phyloP scores from a whole-genome alignment of 2,888 invertebrate genomes.

The Orchestes rusci region DNA sequence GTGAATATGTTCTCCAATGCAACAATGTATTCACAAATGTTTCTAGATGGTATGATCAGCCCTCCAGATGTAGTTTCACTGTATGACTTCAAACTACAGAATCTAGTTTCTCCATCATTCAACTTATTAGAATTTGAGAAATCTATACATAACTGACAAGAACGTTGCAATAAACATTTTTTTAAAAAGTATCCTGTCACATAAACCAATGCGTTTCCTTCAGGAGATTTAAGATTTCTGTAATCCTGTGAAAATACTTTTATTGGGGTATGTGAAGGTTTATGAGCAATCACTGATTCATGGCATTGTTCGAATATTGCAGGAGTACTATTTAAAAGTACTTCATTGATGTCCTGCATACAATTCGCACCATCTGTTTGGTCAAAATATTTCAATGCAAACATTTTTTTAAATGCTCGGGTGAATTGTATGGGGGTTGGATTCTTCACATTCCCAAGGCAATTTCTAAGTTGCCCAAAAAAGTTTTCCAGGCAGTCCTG shows the following conservation, averaged over 20 bases:
- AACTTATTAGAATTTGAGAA: conserved; percentile 1
- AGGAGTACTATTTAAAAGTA: conserved; percentile 14
- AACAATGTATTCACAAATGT: too few relatives aligned
- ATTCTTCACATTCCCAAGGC: conserved; percentile 19
- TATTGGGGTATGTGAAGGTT: not conserved
- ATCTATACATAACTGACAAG: conserved; percentile 1
- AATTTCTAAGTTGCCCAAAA: conserved; percentile 25
- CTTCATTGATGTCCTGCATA: conserved; percentile 20
- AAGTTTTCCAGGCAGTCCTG: conserved; percentile 18
- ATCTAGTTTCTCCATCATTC: not conserved
- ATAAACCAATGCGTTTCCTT: conserved; percentile 7
- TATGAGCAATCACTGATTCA: not conserved
- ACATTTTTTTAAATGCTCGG: conserved; percentile 24
- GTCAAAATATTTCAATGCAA: conserved; percentile 18
- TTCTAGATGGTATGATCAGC: too few relatives aligned
- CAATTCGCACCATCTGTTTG: conserved; percentile 21
- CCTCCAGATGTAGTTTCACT: too few relatives aligned
- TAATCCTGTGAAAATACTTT: conserved; percentile 9
- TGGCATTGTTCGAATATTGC: conserved; percentile 5
- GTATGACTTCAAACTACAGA: too few relatives aligned
- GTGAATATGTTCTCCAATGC: too few relatives aligned
- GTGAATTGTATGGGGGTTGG: conserved; percentile 22
- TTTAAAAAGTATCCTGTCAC: conserved; percentile 9
- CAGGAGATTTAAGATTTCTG: conserved; percentile 1
- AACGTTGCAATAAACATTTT: conserved; percentile 7